Evolutionary conservation across 2,888 invertebrate species (phyloP), one percentile per base, ranked within the genome.

Genomic region (Rhimphoctona megacephalus): DNA sequence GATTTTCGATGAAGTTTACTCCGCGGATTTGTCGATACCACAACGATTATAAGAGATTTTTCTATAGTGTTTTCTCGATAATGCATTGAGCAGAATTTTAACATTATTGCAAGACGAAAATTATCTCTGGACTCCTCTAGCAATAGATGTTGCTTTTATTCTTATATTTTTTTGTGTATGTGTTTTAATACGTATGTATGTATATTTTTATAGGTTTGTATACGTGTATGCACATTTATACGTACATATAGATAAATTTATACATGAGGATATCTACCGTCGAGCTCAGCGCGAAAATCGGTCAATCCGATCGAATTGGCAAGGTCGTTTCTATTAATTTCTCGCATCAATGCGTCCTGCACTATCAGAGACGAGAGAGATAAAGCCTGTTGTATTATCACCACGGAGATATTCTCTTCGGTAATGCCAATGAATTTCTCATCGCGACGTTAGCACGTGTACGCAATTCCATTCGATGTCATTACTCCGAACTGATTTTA

Each of bases 291-390:
- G 52, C 52, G 52, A 54, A 64, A 83, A 80, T 64, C 83, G 66
- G 52, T 85, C 79, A 80, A 83, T 85, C 25, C 70, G 36, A 86
- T 86, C 80, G 77, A 72, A 83, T 86, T 77, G 83, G 64, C 80
- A 49, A 86, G 83, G 77, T 73, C 86, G 83, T 77, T 83, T 81
- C 77, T 77, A 83, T 83, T 86, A 79, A 83, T 80, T 81, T 80
- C 39, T 76, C 33, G 80, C 77, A 80, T 64, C 76, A 70, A 80
- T 81, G 86, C 83, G 43, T 73, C 19, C 57, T 39, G 22, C n/a
- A 52, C 17, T 33, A 17, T 33, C 36, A 52, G 57, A 43, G 22
- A 39, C 6, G 49, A 78, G 30, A 17, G 17, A 73, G 33, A 54
- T 54, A 30, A 54, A 52, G 33, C 36, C 52, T 8, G 70, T 3